Base-by-base conservation (phyloP, 2,888 invertebrate species). In the Thera obeliscata region DNA sequence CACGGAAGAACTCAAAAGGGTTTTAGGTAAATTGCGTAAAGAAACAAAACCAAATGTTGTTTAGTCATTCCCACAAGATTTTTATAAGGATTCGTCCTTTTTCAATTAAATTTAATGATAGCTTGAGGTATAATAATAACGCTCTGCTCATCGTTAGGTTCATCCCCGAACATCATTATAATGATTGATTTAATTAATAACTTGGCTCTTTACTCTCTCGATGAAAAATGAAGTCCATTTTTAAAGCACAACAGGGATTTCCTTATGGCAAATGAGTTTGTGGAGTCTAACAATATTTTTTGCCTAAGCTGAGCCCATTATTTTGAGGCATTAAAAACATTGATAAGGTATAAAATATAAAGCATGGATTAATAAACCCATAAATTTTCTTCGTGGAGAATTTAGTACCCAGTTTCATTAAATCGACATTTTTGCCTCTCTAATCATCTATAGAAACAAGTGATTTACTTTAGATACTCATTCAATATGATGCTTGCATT, bases 181-280 rank as follows among this genome's bases (percentile, higher is more conserved):
- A 59, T 67, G 57, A 65, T 70, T 67, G 60, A 65, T 69, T 66
- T 70, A 66, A 69, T 71, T 69, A 73, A 71, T 64, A 66, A 62
- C 64, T 69, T 36, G 38, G 48, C 60, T 65, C 58, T 69, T 22
- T 65, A 61, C 56, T 67, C 63, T 65, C 60, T 54, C 33, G 49
- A 63, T 69, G 63, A 67, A 70, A 70, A 70, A 66, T 67, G 41
- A 66, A 59, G 43, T 69, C 9, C 58, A 69, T 64, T 69, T 70
- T 71, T 61, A 67, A 55, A 66, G 58, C 64, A 73, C 69, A 71
- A 73, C 69, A 57, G 69, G 62, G 48, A 62, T 60, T 67, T 58
- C 64, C 64, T 68, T 64, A 60, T 61, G 61, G 67, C 59, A 61
- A 72, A 74, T 71, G 63, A 68, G 70, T 72, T 71, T 63, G 64